These are phyloP conservation scores for Hippopotamyrus pictus DNA, from an alignment of 2,797 vertebrate genomes.

Conservation along the genomic window DNA sequence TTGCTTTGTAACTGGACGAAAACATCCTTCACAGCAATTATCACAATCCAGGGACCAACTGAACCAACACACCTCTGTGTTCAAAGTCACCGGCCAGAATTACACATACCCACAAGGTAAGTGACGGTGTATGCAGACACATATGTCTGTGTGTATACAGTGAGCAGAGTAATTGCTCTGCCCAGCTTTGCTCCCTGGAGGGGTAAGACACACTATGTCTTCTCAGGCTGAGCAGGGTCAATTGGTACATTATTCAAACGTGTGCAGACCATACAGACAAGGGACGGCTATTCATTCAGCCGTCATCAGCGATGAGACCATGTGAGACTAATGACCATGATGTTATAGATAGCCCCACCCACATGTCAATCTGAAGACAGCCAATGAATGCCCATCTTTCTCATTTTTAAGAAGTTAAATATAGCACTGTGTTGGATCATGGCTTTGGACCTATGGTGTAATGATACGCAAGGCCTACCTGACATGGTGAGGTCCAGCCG, in stretches of 20 bases:
- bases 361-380: not conserved
- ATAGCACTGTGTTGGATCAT: not conserved
- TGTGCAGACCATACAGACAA: not conserved
- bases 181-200: not conserved
- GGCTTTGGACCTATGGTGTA: not conserved
- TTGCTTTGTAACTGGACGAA: not conserved
- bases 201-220: not conserved
- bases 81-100: not conserved
- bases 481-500: slow-evolving; percentile 94
- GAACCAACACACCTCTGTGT: not conserved
- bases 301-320: not conserved
- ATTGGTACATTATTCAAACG: not conserved
- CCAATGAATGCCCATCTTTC: not conserved
- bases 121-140: not conserved
- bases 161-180: not conserved
- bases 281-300: not conserved
- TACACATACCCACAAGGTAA: not conserved
- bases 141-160: not conserved
- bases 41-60: not conserved
- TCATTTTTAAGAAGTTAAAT: not conserved
- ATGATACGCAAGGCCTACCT: slow-evolving; percentile 57
- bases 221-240: not conserved
- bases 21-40: not conserved
- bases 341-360: not conserved
- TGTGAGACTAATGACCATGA: not conserved